Base-by-base conservation (phyloP, 2,797 vertebrate genomes). In the Spinus pinus region DNA sequence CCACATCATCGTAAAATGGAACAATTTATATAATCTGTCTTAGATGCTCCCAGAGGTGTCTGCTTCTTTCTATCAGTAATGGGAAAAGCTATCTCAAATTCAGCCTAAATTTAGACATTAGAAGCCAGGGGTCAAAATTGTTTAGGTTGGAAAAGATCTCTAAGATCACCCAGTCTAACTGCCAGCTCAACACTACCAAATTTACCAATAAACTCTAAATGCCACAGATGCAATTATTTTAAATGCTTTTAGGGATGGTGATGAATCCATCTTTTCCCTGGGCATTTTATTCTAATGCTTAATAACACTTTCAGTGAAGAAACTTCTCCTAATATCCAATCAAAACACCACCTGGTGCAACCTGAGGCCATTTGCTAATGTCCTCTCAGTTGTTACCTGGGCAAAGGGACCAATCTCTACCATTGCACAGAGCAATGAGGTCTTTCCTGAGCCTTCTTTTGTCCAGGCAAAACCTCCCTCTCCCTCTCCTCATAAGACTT, bases 381-480 rank as follows among this genome's bases (percentile, higher is more conserved):
- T n/a, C 11, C 22, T 42, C 7, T 47, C 15, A 41, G 18, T 35
- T 33, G 18, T 23, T 61, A 31, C 10, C 21, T 27, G 33, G 15
- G 18, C 19, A 4, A 73, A 66, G 18, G 24, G 8, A 4, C 10
- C 14, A 11, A 20, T 22, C 6, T 20, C 3, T 14, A 12, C 12
- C 12, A 28, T 4, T 10, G 1, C 10, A 35, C 21, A 39, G 28
- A 41, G 9, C 17, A 51, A 8, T 12, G 14, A 30, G 1, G 7
- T 66, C 23, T 37, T 44, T 6, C 41, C 41, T 30, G 19, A 64
- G 37, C 22, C 19, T 23, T 14, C 9, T 28, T 64, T 57, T 50
- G 19, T 64, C 25, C 49, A 56, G 25, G 14, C 10, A 41, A 47
- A 70, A 41, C 10, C 3, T 39, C 21, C 17, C 24, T 39, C 9